Conservation (phyloP, 2,888 invertebrate genomes). For the Glomeris marginata region DNA sequence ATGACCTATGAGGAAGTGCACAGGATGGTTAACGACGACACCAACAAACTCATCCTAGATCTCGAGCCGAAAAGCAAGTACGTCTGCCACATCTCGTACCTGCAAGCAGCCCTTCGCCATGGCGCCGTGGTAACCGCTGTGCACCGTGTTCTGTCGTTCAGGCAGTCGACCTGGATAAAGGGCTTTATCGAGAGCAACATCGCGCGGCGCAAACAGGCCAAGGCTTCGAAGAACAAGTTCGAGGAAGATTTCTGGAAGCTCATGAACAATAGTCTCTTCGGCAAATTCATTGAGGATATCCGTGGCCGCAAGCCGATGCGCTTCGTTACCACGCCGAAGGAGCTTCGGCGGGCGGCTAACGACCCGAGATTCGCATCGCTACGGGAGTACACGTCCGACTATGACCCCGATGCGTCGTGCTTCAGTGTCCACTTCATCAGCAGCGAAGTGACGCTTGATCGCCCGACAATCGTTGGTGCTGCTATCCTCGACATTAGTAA, state of each 20-base stretch:
- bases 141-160: slow-evolving; percentile 16
- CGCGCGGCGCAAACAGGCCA: slow-evolving; percentile 18
- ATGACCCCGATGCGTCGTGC: slow-evolving; percentile 2
- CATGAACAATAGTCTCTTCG: slow-evolving; percentile 25
- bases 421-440: slow-evolving; percentile 3
- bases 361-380: slow-evolving; percentile 14
- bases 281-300: slow-evolving; percentile 26
- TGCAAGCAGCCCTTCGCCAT: slow-evolving; percentile 17
- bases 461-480: slow-evolving; percentile 20
- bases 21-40: not conserved
- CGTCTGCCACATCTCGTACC: slow-evolving; percentile 18
- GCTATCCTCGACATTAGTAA: slow-evolving; percentile 22
- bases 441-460: slow-evolving; percentile 15
- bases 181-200: slow-evolving; percentile 18
- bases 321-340: slow-evolving; percentile 13
- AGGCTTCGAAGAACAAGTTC: slow-evolving; percentile 25
- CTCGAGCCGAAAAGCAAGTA: slow-evolving; percentile 17
- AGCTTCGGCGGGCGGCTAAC: slow-evolving; percentile 4
- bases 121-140: slow-evolving; percentile 21
- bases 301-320: slow-evolving; percentile 21
- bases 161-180: slow-evolving; percentile 9
- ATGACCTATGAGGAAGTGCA: no score
- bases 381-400: no score
- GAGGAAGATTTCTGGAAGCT: slow-evolving; percentile 29
- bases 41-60: slow-evolving; percentile 11